Evolutionary conservation across 2,888 invertebrate genomes (phyloP), one percentile per base, ranked within the genome.

Genomic region (Drosophila melanosoma): DNA sequence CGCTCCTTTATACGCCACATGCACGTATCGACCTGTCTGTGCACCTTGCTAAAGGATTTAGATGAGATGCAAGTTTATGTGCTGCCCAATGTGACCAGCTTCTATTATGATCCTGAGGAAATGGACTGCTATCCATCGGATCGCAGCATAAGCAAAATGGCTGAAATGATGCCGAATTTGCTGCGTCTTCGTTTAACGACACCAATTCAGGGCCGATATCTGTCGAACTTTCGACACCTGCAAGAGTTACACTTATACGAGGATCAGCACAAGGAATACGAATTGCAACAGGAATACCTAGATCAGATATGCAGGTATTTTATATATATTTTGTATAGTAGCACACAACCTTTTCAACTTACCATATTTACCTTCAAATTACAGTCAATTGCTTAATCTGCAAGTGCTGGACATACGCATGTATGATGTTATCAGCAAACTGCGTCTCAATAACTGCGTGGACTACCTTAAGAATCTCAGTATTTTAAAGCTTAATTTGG

Each of bases 181-280:
- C 74, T 76, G 17, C 70, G 77, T 35, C 63, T 91, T 6, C 84
- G 86, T 23, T 71, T 91, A 6, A 90, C 83, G 0, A 90, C 87
- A 1, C 88, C 92, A 11, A 82, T 91, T 26, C 87, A 83, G 12
- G 91, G 91, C 1, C 82, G 83, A 7, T 81, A 83, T 42, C 52
- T 91, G 2, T 72, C 82, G 1, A 76, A 86, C 48, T 91, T 91
- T 26, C 67, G 71, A n/a, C 73, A 87, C 7, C 72, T 91, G 51
- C 79, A 90, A 45, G 90, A 91, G 58, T 56, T 91, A 0, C 87
- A 90, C 45, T 72, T 91, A 58, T 91, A 91, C 36, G 89, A 87
- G 17, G 89, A 89, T 35, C 80, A 86, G 59, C 82, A 88, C 53
- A 91, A 90, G 59, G 82, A 76, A 1, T 90, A 82, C 23, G 92